Conservation (phyloP, 1,140 invertebrate genomes). For the Bombus balteatus region DNA sequence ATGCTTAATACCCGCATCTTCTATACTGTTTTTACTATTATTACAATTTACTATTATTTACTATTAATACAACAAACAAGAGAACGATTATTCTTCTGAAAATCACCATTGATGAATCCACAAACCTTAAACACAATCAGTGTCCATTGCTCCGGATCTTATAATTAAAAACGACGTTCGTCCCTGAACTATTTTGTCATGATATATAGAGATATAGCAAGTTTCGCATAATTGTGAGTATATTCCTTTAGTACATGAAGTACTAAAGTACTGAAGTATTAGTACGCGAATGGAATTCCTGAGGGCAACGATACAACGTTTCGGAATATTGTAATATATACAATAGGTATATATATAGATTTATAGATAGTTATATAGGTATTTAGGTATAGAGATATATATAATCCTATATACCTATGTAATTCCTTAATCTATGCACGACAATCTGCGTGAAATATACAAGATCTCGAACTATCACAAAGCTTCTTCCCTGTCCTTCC, state of each 20-base stretch:
- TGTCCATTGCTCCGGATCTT: not conserved
- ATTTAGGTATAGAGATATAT: no score
- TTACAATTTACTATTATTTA: not conserved
- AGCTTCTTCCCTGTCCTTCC: not conserved
- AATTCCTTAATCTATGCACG: slow-evolving; percentile 60
- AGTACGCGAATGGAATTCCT: slow-evolving; percentile 21
- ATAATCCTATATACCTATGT: no score
- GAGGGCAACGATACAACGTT: slow-evolving; percentile 20
- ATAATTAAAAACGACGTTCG: slow-evolving; percentile 8
- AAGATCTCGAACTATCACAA: not conserved
- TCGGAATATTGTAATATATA: slow-evolving; percentile 59
- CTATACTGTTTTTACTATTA: not conserved
- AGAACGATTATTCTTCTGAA: not conserved
- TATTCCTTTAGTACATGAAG: not conserved
- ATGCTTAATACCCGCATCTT: no score
- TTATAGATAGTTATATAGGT: no score
- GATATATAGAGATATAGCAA: not conserved
- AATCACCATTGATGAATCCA: not conserved
- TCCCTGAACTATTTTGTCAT: not conserved
- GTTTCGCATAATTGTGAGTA: not conserved
- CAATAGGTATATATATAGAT: no score
- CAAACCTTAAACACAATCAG: not conserved
- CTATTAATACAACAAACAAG: not conserved
- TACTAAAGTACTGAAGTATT: no score
- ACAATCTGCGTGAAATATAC: slow-evolving; percentile 48